Conservation (phyloP, 2,888 invertebrate species). For the Heliconius aoede region DNA sequence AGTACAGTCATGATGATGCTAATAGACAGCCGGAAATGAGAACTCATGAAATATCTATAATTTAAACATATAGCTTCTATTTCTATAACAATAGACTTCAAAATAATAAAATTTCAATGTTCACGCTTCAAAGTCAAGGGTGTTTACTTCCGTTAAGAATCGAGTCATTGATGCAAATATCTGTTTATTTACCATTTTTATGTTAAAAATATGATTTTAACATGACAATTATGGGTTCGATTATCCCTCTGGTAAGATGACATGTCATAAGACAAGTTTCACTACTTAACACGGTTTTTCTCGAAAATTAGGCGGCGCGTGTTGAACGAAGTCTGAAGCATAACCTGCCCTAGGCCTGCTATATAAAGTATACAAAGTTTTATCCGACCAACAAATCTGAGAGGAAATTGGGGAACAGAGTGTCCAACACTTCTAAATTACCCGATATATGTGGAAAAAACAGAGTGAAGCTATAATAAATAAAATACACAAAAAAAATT, state of each 20-base stretch:
- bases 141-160: constrained; percentile 40
- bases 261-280: not conserved
- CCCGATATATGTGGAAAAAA: not conserved
- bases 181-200: constrained; percentile 33
- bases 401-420: not conserved
- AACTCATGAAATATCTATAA: not conserved
- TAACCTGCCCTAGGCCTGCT: no score
- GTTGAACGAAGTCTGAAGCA: no score
- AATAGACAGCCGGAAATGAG: constrained; percentile 6
- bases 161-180: constrained; percentile 35
- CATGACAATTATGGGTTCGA: not conserved
- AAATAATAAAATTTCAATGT: constrained; percentile 5
- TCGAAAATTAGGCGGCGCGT: not conserved
- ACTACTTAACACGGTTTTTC: not conserved
- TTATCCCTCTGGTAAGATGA: not conserved
- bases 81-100: not conserved
- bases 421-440: not conserved
- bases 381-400: no score
- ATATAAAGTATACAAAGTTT: no score
- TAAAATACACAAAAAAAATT: not conserved
- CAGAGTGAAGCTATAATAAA: not conserved
- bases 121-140: constrained; percentile 47
- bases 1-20: not conserved
- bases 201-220: not conserved
- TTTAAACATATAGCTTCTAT: not conserved